Conservation (phyloP, 2,797 vertebrate genomes). For the Malurus splendens region DNA sequence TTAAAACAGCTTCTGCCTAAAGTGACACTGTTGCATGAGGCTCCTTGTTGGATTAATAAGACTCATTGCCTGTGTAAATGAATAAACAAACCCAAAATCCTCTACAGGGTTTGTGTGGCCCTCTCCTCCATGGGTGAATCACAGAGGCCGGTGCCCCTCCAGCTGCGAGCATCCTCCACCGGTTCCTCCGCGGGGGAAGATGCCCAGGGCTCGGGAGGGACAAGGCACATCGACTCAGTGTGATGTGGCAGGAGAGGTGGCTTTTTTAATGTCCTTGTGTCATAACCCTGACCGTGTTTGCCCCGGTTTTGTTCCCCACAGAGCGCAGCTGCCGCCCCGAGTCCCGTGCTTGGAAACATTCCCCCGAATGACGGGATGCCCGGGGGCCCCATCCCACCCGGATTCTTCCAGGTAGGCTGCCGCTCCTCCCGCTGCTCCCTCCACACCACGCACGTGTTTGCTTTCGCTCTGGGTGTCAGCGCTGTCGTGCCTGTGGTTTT, state of each 20-base stretch:
- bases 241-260: neutral
- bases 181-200: rapidly evolving
- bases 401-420: slow-evolving; percentile 93
- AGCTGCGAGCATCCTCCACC: neutral
- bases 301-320: slow-evolving; percentile 61
- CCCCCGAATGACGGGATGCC: slow-evolving; percentile 95
- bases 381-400: slow-evolving; percentile 94
- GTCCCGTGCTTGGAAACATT: slow-evolving; percentile 98
- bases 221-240: neutral
- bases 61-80: neutral
- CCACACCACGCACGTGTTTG: neutral
- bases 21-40: neutral
- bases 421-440: neutral
- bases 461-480: slow-evolving; percentile 31
- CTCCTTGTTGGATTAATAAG: neutral
- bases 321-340: slow-evolving; percentile 97
- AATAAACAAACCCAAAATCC: neutral
- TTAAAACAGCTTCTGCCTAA: neutral
- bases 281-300: neutral
- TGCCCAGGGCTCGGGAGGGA: neutral
- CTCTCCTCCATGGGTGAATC: neutral
- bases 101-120: neutral
- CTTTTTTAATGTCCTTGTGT: neutral
- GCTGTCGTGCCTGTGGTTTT: slow-evolving; percentile 9
- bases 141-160: rapidly evolving